Percentiles rank a stretch among this genome's conserved stretches.
These are phyloP conservation scores for Heteromormyrus szaboi DNA, from an alignment of 2,797 vertebrate species.

Conservation along the genomic window DNA sequence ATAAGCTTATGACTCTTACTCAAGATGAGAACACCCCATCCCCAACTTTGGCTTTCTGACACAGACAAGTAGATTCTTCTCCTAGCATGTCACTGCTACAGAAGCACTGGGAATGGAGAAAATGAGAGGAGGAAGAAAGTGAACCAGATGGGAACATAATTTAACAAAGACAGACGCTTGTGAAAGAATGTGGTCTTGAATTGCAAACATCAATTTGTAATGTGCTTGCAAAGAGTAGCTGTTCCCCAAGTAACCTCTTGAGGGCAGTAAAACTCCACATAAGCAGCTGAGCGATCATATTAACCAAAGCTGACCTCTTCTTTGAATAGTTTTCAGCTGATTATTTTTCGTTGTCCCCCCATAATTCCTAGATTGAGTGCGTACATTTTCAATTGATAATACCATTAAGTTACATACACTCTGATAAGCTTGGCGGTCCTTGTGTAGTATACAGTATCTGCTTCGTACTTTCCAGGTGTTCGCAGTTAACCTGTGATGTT, in stretches of 20 bases:
- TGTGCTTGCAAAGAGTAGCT: neutral
- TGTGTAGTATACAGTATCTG: neutral
- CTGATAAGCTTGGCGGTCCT: neutral
- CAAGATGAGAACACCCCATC: neutral
- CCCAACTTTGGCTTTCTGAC: neutral
- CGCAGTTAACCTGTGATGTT: neutral
- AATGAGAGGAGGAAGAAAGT: neutral
- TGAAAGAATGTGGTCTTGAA: neutral
- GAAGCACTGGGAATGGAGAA: neutral
- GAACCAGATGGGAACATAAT: neutral
- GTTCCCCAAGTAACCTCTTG: conserved; percentile 42
- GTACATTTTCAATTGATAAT: neutral
- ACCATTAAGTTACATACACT: neutral
- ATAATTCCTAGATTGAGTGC: neutral
- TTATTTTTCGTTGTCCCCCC: neutral
- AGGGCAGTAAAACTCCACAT: conserved; percentile 52
- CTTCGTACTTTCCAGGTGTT: neutral
- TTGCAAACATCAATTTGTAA: neutral
- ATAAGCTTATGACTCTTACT: neutral
- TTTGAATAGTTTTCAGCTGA: neutral
- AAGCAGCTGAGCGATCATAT: neutral
- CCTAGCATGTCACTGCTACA: neutral
- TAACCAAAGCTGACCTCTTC: neutral
- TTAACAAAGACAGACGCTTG: neutral
- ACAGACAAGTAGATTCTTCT: neutral